Percentiles rank a stretch among this genome's conserved stretches.
Evolutionary conservation across 2,888 invertebrate genomes (phyloP).

Genomic region (Sinelater perroti): DNA sequence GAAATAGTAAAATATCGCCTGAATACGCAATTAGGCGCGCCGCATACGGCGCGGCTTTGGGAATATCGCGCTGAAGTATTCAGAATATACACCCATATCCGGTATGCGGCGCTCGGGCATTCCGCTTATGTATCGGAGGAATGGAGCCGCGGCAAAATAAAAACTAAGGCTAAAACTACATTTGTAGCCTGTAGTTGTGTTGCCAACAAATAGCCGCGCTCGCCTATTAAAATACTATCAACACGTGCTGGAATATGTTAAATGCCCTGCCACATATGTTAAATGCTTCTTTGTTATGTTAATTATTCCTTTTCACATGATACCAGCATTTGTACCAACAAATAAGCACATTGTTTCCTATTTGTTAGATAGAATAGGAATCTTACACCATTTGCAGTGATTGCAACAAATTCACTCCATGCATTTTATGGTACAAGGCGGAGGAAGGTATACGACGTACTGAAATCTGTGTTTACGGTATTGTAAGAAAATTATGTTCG

Average conservation of each 20-base stretch:
- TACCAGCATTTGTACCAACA: background rate
- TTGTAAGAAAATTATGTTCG: no score
- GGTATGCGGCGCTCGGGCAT: conserved; percentile 5
- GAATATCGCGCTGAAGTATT: conserved; percentile 13
- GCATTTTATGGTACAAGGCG: no score
- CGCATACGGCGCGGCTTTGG: conserved; percentile 5
- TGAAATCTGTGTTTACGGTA: no score
- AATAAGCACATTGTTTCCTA: background rate
- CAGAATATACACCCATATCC: conserved; percentile 16
- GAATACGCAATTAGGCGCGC: conserved; percentile 12
- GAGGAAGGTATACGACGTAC: no score
- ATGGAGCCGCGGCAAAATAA: conserved; percentile 1
- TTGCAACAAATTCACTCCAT: no score
- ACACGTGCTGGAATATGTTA: conserved; percentile 17
- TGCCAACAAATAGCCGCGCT: conserved; percentile 11
- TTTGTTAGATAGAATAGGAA: no score
- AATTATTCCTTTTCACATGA: conserved; percentile 7
- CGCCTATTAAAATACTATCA: conserved; percentile 21
- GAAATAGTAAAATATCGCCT: conserved; percentile 9
- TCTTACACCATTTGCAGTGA: no score
- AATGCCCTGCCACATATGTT: conserved; percentile 13
- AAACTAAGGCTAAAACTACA: conserved; percentile 2
- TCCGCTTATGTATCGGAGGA: conserved; percentile 4
- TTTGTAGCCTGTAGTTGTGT: conserved; percentile 9
- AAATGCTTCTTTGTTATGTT: conserved; percentile 12